Evolutionary conservation across 37 sponge, comb jelly and placozoan species (phyloP), one percentile per base, ranked within the genome.

Genomic region (Cliona cf. orientalis): DNA sequence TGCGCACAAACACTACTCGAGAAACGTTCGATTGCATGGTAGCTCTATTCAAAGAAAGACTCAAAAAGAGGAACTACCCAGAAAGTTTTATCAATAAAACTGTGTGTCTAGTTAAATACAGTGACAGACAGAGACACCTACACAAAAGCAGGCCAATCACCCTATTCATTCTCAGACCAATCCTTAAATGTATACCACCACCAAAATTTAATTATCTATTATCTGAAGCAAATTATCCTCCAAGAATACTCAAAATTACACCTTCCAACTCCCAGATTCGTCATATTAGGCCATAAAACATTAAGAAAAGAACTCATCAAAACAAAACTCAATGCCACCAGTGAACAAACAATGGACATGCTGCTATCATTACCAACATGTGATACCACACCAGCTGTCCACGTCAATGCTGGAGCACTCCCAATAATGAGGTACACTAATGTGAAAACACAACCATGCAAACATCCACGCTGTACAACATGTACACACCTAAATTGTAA

Each of bases 121-220:
- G 17, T 19, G 17, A 49, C 55, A 49, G 55, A 49, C 11, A 49
- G 17, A 49, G 17, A 49, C 17, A 49, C 17, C 17, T 49, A 49
- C 11, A 32, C 5, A 58, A 4, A 7, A 3, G 2, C 9, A 32
- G 58, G 22, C 42, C 3, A 56, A 46, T n/a, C n/a, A n/a, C 6
- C 3, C 29, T 17, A 19, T 49, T 49, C 55, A 17, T 17, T 19
- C 55, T 11, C 55, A 49, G 6, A 3, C 80, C 80, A n/a, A 32
- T 79, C 56, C 66, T 79, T 42, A 79, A 79, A 42, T 79, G 53
- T 5, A 23, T 45, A 1, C 66, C 68, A 14, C 80, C 80, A 79
- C 80, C 80, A 3, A 46, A 65, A 19, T 66, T 66, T 42, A 28
- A 41, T 1, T 0, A 45, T 1, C 69, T 79, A 5, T 43, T 45